Conservation (phyloP, 2,888 invertebrate species). For the Aricia artaxerxes region DNA sequence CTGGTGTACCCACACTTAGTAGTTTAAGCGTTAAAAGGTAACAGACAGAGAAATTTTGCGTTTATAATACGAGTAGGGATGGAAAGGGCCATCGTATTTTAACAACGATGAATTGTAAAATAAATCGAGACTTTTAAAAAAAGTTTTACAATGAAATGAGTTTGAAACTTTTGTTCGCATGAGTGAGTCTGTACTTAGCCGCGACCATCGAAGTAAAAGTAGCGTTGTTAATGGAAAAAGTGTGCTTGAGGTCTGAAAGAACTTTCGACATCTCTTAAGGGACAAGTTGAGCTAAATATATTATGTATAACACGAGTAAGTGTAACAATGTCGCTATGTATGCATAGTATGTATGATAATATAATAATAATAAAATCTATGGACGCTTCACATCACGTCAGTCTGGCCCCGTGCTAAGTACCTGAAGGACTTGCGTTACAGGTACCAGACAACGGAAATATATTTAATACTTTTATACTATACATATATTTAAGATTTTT, state of each 20-base stretch:
- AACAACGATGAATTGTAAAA: not conserved
- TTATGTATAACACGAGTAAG: not conserved
- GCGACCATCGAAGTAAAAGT: not conserved
- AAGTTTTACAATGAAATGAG: not conserved
- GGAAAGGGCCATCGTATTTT: not conserved
- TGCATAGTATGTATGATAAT: too few relatives aligned
- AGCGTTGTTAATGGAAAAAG: slow-evolving; percentile 12
- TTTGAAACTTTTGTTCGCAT: not conserved
- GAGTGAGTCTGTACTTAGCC: not conserved
- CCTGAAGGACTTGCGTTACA: too few relatives aligned
- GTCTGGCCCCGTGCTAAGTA: too few relatives aligned
- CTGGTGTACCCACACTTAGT: too few relatives aligned
- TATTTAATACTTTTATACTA: too few relatives aligned
- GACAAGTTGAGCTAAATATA: not conserved
- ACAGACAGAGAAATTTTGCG: too few relatives aligned
- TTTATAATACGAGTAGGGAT: too few relatives aligned
- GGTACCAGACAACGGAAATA: too few relatives aligned
- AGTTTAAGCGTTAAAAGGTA: too few relatives aligned
- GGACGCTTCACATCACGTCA: too few relatives aligned
- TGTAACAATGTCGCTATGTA: not conserved
- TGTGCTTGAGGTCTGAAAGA: not conserved
- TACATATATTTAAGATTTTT: too few relatives aligned
- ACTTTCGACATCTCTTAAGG: not conserved
- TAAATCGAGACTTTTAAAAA: not conserved
- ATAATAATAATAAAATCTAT: too few relatives aligned